Base-by-base conservation (phyloP, 2,888 invertebrate genomes). In the Drosophila rubida region DNA sequence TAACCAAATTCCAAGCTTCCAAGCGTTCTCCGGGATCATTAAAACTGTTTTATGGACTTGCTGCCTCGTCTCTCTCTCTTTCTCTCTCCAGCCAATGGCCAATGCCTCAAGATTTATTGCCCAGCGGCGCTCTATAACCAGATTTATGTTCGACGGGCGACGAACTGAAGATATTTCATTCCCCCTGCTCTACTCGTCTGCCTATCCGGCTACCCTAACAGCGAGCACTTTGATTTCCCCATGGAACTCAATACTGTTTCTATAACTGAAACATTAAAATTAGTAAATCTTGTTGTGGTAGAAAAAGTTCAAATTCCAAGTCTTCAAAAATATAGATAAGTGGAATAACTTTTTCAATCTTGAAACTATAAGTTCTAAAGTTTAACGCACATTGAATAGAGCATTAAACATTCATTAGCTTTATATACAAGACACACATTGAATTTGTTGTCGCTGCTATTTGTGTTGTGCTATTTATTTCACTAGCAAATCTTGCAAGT, bases 41-140 rank as follows among this genome's bases (percentile, higher is more conserved):
- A 87, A 76, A 69, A 35, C 66, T 46, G 48, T 54, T 85, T 82
- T 86, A 87, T 86, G 62, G 86, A 85, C 85, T 70, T 42, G n/a
- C n/a, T 37, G 30, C 16, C 22, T 19, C 30, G 19, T n/a, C 30
- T 30, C 30, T 11, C 2, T 11, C 11, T n/a, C 30, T 11, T 11
- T 11, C 11, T 32, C 32, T 37, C 7, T 59, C 51, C 59, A 22
- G 27, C 49, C 62, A 57, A 72, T 69, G 66, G 49, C 55, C 49
- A 84, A 84, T 30, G 57, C 41, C 53, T 35, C 14, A 61, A 61
- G 86, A 82, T 82, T 87, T 87, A 87, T 85, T 67, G 42, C 67
- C 57, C 65, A 49, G 61, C 75, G 64, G 72, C 87, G 62, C 53
- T 79, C 76, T 66, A 74, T 80, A 80, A 67, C 42, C 70, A 87